phyloP scores from a whole-genome alignment of 2,888 invertebrate species.

The Gymnosoma rotundatum region DNA sequence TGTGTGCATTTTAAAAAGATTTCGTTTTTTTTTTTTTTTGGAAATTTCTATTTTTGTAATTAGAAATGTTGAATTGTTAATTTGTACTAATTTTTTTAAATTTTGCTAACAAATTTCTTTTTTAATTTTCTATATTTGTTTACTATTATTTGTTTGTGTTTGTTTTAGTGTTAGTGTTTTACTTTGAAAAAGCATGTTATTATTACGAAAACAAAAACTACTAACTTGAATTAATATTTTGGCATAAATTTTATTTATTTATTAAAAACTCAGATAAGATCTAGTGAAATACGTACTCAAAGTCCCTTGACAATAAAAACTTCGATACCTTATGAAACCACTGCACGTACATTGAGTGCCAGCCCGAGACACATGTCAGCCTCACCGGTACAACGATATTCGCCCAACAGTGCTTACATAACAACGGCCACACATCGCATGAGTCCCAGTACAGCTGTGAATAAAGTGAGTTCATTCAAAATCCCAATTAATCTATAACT shows the following conservation, averaged over 20 bases:
- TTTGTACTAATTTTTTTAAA: constrained; percentile 23
- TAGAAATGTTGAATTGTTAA: constrained; percentile 35
- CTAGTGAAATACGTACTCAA: constrained; percentile 80
- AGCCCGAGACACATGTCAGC: constrained; percentile 80
- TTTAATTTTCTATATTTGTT: not conserved
- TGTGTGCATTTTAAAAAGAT: constrained; percentile 34
- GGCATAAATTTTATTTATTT: constrained; percentile 44
- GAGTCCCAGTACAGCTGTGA: constrained; percentile 76
- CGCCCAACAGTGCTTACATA: constrained; percentile 84
- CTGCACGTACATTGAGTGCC: constrained; percentile 76
- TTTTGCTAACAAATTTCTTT: constrained; percentile 24
- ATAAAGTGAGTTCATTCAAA: constrained; percentile 63
- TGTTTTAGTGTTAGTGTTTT: constrained; percentile 16
- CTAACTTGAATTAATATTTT: constrained; percentile 53
- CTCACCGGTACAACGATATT: constrained; percentile 82
- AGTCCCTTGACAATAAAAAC: constrained; percentile 82
- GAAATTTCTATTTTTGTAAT: constrained; percentile 8
- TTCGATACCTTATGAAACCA: constrained; percentile 79
- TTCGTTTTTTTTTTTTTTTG: constrained; percentile 46
- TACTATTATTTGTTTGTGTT: not conserved
- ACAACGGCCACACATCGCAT: constrained; percentile 83
- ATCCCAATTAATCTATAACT: not conserved
- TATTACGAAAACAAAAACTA: constrained; percentile 16
- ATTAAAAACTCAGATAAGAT: constrained; percentile 77
- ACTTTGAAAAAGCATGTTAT: constrained; percentile 31